phyloP scores from a whole-genome alignment of 2,888 invertebrate species.

The Notocelia uddmanniana region DNA sequence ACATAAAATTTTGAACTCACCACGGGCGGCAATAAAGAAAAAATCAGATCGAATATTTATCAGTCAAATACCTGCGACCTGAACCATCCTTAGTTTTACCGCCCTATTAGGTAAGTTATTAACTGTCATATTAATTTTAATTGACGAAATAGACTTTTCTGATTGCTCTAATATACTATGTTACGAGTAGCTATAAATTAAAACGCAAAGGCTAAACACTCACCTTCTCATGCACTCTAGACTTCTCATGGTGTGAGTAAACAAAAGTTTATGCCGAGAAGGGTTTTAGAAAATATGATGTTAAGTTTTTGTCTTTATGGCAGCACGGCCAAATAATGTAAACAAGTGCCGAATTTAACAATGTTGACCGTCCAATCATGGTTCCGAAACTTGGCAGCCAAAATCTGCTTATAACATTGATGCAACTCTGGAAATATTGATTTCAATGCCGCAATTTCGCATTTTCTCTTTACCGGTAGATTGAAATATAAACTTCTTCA shows the following conservation, averaged over 20 bases:
- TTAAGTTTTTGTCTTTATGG: not conserved
- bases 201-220: too few relatives aligned
- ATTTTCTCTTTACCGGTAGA: not conserved
- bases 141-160: too few relatives aligned
- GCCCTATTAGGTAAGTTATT: too few relatives aligned
- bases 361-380: slow-evolving; percentile 40
- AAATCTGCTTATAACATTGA: slow-evolving; percentile 35
- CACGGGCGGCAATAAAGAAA: too few relatives aligned
- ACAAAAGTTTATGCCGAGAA: not conserved
- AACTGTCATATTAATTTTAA: too few relatives aligned
- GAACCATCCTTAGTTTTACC: too few relatives aligned
- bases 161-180: too few relatives aligned
- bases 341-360: slow-evolving; percentile 24
- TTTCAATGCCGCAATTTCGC: slow-evolving; percentile 5
- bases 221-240: not conserved
- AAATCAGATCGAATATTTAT: too few relatives aligned
- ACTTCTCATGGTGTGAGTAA: not conserved
- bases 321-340: slow-evolving; percentile 3
- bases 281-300: not conserved
- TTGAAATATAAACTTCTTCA: not conserved
- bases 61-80: too few relatives aligned
- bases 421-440: slow-evolving; percentile 29
- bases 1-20: too few relatives aligned
- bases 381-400: slow-evolving; percentile 41
- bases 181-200: too few relatives aligned